Evolutionary conservation across 2,888 invertebrate genomes (phyloP), one percentile per base, ranked within the genome.

Genomic region (Polyploca ridens): DNA sequence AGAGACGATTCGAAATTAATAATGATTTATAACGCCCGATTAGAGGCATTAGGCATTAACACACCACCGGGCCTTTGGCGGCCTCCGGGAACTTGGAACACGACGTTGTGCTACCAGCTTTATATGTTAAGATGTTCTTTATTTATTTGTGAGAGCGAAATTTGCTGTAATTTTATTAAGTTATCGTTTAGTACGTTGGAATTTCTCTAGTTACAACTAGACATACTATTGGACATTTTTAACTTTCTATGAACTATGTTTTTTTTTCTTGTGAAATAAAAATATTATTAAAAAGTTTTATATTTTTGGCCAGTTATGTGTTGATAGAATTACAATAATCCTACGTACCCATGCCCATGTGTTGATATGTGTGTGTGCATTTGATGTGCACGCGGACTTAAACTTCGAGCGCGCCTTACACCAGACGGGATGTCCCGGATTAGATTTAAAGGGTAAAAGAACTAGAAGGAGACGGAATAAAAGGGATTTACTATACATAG

Each of bases 381-480:
- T 73, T 73, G 77, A 72, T 81, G 75, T 78, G 76, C 75, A 72
- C 73, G 71, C 67, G 68, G 77, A 80, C 80, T 82, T 81, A 67
- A 73, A 79, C 81, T 82, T 79, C 81, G 80, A 86, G 82, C 82
- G 79, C 82, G 85, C 84, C 85, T 87, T 86, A 87, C 77, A 78
- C 75, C 87, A 87, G 86, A 87, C 91, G 90, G 91, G 93, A 93
- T 90, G 91, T 92, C 81, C 85, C 91, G 93, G 93, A 94, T 94
- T 94, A 94, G 93, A 90, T 91, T 91, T 91, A 91, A 91, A 88
- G 93, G 93, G 91, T 92, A 91, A 92, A 90, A 90, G 90, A 90
- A 89, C 86, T 85, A 79, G 86, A 93, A 78, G 73, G 87, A 76
- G 93, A 93, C 76, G 76, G 80, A 77, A 69, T 65, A 71, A 82